Conservation (phyloP, 2,888 invertebrate genomes). For the Acronicta alni region DNA sequence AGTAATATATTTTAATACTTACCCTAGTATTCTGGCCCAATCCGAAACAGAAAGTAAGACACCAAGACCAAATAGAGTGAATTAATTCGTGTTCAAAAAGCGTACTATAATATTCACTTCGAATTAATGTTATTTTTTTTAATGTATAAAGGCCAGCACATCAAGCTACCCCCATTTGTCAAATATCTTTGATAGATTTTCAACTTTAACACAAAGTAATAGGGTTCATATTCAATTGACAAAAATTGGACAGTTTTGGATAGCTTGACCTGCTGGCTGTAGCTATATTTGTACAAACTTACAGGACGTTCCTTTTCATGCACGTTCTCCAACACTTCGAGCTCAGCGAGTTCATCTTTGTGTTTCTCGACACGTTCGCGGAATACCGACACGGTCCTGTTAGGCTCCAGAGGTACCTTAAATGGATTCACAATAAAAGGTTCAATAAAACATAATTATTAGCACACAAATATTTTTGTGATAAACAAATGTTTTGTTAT, state of each 20-base stretch:
- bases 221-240: too few species aligned
- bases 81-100: neutral
- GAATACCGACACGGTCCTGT: constrained; percentile 97
- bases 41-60: constrained; percentile 12
- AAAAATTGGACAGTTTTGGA: too few species aligned
- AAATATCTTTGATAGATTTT: too few species aligned
- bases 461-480: too few species aligned
- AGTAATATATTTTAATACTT: constrained; percentile 21
- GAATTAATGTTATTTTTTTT: neutral
- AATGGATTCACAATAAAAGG: neutral
- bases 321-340: constrained; percentile 94
- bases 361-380: constrained; percentile 96
- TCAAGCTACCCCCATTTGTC: too few species aligned
- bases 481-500: too few species aligned
- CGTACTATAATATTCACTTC: constrained; percentile 6
- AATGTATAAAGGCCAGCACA: too few species aligned
- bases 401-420: constrained; percentile 94
- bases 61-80: constrained; percentile 13
- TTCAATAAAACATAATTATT: neutral
- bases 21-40: constrained; percentile 30
- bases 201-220: too few species aligned
- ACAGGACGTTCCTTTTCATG: constrained; percentile 96
- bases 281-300: constrained; percentile 70
- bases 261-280: too few species aligned
- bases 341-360: constrained; percentile 95